A percentile compares a stretch with the other conserved stretches of the same genome.
Conservation (phyloP, 2,113 vertebrate genomes). For the Ictidomys tridecemlineatus region DNA sequence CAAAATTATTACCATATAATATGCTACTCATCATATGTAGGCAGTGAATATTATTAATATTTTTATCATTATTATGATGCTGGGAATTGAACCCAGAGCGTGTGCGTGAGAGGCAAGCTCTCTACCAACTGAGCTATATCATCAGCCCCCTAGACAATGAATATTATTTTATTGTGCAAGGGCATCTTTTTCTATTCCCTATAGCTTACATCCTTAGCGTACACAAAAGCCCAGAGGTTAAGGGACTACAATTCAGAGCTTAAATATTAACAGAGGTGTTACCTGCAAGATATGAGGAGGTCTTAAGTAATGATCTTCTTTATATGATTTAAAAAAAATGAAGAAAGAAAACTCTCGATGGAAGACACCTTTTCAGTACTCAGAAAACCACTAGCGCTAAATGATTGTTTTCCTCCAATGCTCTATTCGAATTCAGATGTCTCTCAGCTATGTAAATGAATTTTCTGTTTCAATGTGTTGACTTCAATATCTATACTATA, state of each 20-base stretch:
- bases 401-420: neutral
- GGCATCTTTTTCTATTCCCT: slow-evolving; percentile 61
- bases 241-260: slow-evolving; percentile 57
- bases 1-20: slow-evolving; percentile 66
- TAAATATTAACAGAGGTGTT: slow-evolving; percentile 42
- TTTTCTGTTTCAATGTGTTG: no score
- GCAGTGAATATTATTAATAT: slow-evolving; percentile 75
- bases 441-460: no score
- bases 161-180: slow-evolving; percentile 77
- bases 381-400: fast-evolving
- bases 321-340: neutral
- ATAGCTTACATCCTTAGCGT: slow-evolving; percentile 64
- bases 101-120: no score
- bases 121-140: no score
- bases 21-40: slow-evolving; percentile 65
- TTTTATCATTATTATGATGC: neutral
- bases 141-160: slow-evolving; percentile 36
- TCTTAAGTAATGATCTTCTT: slow-evolving; percentile 62
- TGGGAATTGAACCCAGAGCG: no score
- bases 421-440: no score
- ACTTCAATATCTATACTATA: no score
- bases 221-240: slow-evolving; percentile 65
- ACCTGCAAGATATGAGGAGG: neutral
- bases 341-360: neutral
- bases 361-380: slow-evolving; percentile 9